Percentiles rank a stretch among this genome's conserved stretches.
Conservation (phyloP, 2,113 vertebrate species). For the Oryzias javanicus region DNA sequence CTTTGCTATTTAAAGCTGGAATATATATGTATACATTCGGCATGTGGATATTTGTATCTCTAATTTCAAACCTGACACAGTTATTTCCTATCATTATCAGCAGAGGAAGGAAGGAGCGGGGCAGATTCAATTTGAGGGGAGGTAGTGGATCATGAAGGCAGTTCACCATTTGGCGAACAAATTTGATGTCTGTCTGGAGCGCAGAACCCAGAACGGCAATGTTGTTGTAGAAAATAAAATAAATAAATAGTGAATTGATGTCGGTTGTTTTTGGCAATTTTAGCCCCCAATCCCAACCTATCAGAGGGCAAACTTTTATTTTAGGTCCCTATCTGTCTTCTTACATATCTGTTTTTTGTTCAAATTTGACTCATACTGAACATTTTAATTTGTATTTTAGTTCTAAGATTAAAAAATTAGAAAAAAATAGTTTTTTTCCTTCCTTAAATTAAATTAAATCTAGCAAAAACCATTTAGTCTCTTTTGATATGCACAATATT, state of each 20-base stretch:
- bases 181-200: slow-evolving; percentile 66
- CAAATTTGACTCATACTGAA: too few species aligned
- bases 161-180: slow-evolving; percentile 58
- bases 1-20: background rate
- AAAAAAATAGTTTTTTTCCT: too few species aligned
- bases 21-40: background rate
- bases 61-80: slow-evolving; percentile 50
- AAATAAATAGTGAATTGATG: slow-evolving; percentile 48
- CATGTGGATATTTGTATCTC: slow-evolving; percentile 42
- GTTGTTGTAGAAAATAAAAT: slow-evolving; percentile 44
- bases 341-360: slow-evolving; percentile 34
- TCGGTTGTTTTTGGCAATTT: slow-evolving; percentile 41
- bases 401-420: too few species aligned
- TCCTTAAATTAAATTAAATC: too few species aligned
- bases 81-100: slow-evolving; percentile 52
- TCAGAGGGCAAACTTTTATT: slow-evolving; percentile 43
- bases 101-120: slow-evolving; percentile 41
- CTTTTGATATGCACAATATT: too few species aligned
- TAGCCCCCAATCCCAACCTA: slow-evolving; percentile 50
- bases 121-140: slow-evolving; percentile 62
- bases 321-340: slow-evolving; percentile 42
- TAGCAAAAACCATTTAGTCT: too few species aligned
- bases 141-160: slow-evolving; percentile 65
- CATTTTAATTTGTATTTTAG: too few species aligned
- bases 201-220: slow-evolving; percentile 52